phyloP scores from a whole-genome alignment of 2,888 invertebrate genomes.

The Dioctria rufipes region DNA sequence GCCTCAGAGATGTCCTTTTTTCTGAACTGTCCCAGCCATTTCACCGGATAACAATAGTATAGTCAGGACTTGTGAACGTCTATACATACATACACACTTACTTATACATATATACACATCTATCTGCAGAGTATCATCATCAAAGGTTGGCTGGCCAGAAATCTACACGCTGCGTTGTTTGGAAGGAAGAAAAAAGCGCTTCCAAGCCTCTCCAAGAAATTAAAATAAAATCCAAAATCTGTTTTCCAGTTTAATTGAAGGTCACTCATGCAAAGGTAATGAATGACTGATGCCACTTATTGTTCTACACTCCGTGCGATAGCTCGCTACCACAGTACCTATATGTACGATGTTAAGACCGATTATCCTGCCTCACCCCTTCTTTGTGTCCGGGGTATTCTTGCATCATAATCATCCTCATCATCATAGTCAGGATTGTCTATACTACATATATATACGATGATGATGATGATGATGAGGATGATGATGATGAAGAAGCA shows the following conservation, averaged over 20 bases:
- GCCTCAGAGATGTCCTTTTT: constrained; percentile 38
- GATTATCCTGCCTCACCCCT: constrained; percentile 43
- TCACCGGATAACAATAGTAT: constrained; percentile 4
- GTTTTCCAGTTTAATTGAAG: constrained; percentile 63
- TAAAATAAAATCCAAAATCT: constrained; percentile 49
- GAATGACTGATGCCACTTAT: constrained; percentile 56
- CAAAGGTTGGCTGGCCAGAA: constrained; percentile 1
- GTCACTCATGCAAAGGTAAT: constrained; percentile 65
- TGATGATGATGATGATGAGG: neutral
- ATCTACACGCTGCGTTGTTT: neutral
- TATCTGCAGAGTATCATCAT: neutral
- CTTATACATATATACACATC: no score
- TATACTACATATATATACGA: neutral
- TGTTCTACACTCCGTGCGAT: constrained; percentile 27
- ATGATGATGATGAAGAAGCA: constrained; percentile 15
- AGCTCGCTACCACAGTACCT: neutral
- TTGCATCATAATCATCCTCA: constrained; percentile 44
- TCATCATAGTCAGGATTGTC: neutral
- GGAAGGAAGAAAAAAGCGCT: constrained; percentile 6
- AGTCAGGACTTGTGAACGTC: neutral
- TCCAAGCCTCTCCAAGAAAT: constrained; percentile 23
- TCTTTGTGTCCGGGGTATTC: constrained; percentile 44
- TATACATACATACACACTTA: neutral
- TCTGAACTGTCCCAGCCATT: constrained; percentile 24
- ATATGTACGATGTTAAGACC: neutral